Percentiles rank a stretch among this genome's conserved stretches.
Conservation (phyloP, 2,888 invertebrate genomes). For the Torymus tubicola region DNA sequence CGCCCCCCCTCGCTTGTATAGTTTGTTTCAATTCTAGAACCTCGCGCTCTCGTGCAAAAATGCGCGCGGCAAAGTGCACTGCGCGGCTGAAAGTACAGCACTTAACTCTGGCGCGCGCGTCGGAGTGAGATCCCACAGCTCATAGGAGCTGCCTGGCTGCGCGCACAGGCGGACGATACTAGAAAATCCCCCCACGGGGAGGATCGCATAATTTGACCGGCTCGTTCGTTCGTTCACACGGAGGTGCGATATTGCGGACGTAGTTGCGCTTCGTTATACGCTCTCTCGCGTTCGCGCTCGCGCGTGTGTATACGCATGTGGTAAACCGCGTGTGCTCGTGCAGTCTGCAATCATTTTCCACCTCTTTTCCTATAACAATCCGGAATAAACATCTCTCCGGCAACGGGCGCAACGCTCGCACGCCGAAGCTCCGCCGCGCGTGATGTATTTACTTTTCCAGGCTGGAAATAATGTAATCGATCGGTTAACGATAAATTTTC, state of each 20-base stretch:
- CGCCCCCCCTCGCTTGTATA: constrained; percentile 8
- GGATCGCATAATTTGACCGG: constrained; percentile 57
- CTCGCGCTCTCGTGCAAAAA: constrained; percentile 21
- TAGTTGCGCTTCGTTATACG: constrained; percentile 16
- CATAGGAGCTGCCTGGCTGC: constrained; percentile 1
- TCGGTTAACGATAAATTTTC: constrained; percentile 36
- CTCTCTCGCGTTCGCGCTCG: background rate
- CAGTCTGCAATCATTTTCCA: constrained; percentile 35
- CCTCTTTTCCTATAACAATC: constrained; percentile 9
- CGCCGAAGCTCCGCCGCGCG: background rate
- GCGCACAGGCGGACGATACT: constrained; percentile 20
- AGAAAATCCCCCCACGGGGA: constrained; percentile 26
- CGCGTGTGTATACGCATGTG: background rate
- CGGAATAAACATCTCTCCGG: background rate
- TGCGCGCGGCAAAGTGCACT: constrained; percentile 10
- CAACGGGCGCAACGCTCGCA: no score
- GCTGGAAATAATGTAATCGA: constrained; percentile 34
- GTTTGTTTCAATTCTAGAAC: constrained; percentile 36
- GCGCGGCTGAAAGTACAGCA: constrained; percentile 43
- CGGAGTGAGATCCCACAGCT: constrained; percentile 32
- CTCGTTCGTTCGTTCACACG: constrained; percentile 52
- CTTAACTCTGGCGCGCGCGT: constrained; percentile 25
- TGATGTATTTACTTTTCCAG: constrained; percentile 23
- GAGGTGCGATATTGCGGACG: constrained; percentile 54
- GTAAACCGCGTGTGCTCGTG: constrained; percentile 10